phyloP scores from a whole-genome alignment of 2,113 vertebrate species.

The Anoura caudifer region DNA sequence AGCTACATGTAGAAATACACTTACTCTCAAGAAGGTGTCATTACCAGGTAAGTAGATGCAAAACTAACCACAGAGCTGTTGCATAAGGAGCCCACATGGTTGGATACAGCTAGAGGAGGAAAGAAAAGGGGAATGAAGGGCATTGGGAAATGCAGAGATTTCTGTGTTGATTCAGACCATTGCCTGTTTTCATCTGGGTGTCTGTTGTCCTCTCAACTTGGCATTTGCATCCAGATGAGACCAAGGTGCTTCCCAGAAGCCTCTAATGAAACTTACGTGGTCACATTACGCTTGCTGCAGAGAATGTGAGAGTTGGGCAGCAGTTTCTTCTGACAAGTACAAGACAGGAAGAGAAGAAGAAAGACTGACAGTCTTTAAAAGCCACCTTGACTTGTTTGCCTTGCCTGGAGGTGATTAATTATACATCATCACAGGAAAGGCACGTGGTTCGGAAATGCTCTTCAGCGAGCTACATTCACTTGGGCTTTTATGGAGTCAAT shows the following conservation, averaged over 20 bases:
- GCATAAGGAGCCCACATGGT: background rate
- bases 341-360: background rate
- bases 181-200: background rate
- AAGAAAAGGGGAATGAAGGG: background rate
- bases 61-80: too few relatives aligned
- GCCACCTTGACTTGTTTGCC: background rate
- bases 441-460: background rate
- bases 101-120: background rate
- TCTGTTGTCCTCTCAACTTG: background rate
- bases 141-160: background rate
- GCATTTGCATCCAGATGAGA: background rate
- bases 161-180: background rate
- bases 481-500: background rate
- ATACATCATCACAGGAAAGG: constrained; percentile 22
- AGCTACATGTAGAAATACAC: background rate
- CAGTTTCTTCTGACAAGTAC: background rate
- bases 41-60: background rate
- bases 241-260: background rate
- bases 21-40: background rate
- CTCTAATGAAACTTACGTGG: background rate
- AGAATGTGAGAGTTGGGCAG: background rate
- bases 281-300: background rate
- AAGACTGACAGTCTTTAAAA: background rate
- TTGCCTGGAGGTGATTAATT: background rate
- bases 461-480: background rate